Evolutionary conservation across 1,140 invertebrate genomes (phyloP), one percentile per base, ranked within the genome.

Genomic region (Cyclina sinensis): DNA sequence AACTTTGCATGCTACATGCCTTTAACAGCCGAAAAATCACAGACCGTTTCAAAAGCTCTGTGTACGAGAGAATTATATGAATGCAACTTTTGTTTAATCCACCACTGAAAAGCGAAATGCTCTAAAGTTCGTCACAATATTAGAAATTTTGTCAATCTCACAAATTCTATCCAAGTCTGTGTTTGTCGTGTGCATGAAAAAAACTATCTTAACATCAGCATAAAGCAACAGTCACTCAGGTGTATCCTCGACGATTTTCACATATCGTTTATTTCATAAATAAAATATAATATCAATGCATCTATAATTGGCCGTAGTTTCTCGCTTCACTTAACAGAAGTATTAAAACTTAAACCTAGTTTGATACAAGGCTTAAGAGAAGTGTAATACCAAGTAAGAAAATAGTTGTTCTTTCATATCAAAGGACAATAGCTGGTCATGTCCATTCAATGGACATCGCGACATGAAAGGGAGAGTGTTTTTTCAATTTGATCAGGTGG

Each of bases 261-360:
- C 65, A 70, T 57, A n/a, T 57, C 54, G 24, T 70, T 39, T 18
- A 70, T 70, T 70, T 70, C 65, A 39, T 70, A 37, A 37, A 70
- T 70, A 70, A 37, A 37, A 70, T 70, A 70, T 57, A 43, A 62
- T 62, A 62, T 62, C 57, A 27, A 27, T 24, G 9, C 65, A 70
- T 70, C 65, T 70, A 70, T 70, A 70, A 37, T 70, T 70, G 65
- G 35, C 65, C 65, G 16, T n/a, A 70, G 32, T 35, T 37, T 35
- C n/a, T 70, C 65, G 65, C 32, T 70, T 37, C 32, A n/a, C 35
- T 70, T 70, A 24, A 11, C 65, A 27, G 35, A 3, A 37, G 65
- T 39, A 70, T 70, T 70, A 70, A 70, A 70, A 70, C 65, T 70
- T 70, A 70, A 70, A 70, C 37, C 65, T 37, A 35, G 65, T 37